Conservation (phyloP, 1,140 invertebrate genomes). For the Caligus rogercresseyi region DNA sequence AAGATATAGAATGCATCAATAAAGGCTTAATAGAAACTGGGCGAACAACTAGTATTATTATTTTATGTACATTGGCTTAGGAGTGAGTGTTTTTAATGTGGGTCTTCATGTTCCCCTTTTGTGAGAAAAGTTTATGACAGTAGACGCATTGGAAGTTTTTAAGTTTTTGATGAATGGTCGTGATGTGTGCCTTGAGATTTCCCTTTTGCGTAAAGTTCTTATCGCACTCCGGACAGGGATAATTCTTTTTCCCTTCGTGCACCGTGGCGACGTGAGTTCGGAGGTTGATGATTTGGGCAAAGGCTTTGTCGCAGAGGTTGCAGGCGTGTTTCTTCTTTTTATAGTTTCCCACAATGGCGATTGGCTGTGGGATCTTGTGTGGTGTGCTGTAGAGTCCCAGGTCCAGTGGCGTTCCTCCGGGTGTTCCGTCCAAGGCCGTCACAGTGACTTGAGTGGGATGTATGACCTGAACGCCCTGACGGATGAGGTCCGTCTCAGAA, state of each 20-base stretch:
- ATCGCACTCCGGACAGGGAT: not conserved
- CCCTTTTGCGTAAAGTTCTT: conserved; percentile 9
- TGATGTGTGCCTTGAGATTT: not conserved
- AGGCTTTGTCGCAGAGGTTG: not conserved
- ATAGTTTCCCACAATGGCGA: not conserved
- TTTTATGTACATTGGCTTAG: not conserved
- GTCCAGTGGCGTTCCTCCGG: not conserved
- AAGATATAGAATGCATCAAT: too few relatives aligned
- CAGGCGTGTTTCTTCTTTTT: not conserved
- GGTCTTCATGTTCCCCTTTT: not conserved
- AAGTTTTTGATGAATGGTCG: not conserved
- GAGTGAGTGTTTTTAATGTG: not conserved
- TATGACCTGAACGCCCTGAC: not conserved
- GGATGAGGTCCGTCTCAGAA: not conserved
- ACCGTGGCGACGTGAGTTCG: not conserved
- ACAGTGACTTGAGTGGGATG: not conserved
- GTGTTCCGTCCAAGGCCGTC: not conserved
- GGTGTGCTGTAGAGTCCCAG: not conserved
- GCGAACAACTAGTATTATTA: too few relatives aligned
- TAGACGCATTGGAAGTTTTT: not conserved
- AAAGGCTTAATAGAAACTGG: too few relatives aligned
- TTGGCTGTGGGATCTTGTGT: not conserved
- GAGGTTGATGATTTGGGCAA: conserved; percentile 4
- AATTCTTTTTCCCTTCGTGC: conserved; percentile 5
- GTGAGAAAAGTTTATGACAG: not conserved